Conservation (phyloP, 2,113 vertebrate species). For the Archilochus colubris region DNA sequence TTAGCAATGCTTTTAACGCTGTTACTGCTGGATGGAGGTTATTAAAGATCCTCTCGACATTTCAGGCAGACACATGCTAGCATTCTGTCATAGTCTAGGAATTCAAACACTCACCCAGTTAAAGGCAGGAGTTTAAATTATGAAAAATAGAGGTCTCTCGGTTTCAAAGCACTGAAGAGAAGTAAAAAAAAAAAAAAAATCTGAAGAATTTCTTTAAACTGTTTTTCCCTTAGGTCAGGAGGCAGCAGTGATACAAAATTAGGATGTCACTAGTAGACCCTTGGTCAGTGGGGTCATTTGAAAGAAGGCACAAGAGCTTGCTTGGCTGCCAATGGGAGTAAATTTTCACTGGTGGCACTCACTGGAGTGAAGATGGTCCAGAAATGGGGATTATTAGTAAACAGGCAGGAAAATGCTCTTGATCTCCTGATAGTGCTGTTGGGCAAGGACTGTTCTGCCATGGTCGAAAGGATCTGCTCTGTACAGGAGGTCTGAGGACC, state of each 20-base stretch:
- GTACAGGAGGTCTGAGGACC: background rate
- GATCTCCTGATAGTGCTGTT: background rate
- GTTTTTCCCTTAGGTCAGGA: constrained; percentile 58
- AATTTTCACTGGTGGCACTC: background rate
- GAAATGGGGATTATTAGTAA: background rate
- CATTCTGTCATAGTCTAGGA: constrained; percentile 81
- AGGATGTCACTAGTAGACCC: background rate
- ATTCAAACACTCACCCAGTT: constrained; percentile 75
- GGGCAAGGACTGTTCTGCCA: background rate
- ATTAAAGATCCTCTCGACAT: constrained; percentile 79
- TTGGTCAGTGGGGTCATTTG: background rate
- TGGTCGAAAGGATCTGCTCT: background rate
- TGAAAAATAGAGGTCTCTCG: constrained; percentile 71
- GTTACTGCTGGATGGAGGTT: constrained; percentile 42
- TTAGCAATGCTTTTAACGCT: constrained; percentile 60
- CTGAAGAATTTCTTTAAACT: constrained; percentile 53
- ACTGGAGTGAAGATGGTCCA: background rate
- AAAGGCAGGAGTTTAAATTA: constrained; percentile 74
- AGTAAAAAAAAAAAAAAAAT: constrained; percentile 10
- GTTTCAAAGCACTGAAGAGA: constrained; percentile 64
- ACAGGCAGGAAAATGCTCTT: background rate
- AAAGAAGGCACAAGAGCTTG: background rate
- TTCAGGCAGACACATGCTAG: constrained; percentile 77
- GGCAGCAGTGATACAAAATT: background rate
- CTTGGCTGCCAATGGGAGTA: background rate